Conservation (phyloP, 2,888 invertebrate species). For the Meiosimyza platycephala region DNA sequence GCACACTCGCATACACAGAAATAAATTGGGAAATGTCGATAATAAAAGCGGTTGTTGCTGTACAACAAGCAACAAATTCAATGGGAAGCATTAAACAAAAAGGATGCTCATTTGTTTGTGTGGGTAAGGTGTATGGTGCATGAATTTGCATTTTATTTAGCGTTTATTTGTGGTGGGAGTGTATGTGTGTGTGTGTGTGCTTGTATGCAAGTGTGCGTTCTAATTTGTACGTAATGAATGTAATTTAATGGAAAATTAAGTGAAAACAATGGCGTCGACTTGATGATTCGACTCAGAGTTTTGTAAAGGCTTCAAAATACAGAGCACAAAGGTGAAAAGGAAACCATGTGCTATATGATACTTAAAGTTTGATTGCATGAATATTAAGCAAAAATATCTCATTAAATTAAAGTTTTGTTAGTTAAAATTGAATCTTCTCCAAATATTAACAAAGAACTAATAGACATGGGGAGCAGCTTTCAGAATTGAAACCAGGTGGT, state of each 20-base stretch:
- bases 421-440: too few species aligned
- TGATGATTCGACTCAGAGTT: not conserved
- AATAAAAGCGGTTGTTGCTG: not conserved
- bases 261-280: constrained; percentile 19
- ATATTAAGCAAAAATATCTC: too few species aligned
- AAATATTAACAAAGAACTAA: too few species aligned
- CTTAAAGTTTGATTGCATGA: too few species aligned
- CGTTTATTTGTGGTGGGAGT: constrained; percentile 25
- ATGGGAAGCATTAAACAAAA: not conserved
- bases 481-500: not conserved
- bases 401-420: too few species aligned
- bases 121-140: not conserved
- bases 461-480: too few species aligned
- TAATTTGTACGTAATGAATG: constrained; percentile 50
- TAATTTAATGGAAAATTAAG: constrained; percentile 30
- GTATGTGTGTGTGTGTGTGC: constrained; percentile 18
- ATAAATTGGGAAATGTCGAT: not conserved
- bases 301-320: too few species aligned
- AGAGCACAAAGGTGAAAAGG: too few species aligned
- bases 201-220: constrained; percentile 43
- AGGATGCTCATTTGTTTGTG: not conserved
- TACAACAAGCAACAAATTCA: too few species aligned
- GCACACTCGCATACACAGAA: too few species aligned
- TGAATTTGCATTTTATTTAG: not conserved
- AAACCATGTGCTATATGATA: too few species aligned